Base-by-base conservation (phyloP, 2,113 vertebrate species). In the Sapayoa aenigma region DNA sequence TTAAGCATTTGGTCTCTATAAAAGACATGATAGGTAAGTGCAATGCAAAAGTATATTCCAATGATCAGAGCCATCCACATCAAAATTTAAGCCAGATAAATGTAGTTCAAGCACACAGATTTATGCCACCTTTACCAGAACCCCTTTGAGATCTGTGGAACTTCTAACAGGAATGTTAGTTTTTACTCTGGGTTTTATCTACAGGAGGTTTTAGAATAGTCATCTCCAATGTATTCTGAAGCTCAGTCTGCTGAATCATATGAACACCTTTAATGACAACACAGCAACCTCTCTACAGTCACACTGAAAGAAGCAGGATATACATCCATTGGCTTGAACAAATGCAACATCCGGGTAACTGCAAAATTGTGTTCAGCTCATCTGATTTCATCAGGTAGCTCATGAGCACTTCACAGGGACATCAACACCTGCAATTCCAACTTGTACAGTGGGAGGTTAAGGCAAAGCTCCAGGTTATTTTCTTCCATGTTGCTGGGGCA, bases 1-100 rank as follows among this genome's bases (percentile, higher is more conserved):
- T 95, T 90, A 90, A 77, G 63, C 78, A 85, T 90, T 95, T 84
- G 88, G 90, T 63, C 74, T 87, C 68, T 60, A 63, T 52, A 56
- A 91, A 93, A 78, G 90, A 82, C 62, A 42, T 9, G 79, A 94
- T 18, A 95, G 76, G 65, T 86, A 81, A 91, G 55, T 47, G 35
- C 60, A 72, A 55, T 33, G 42, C 68, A 84, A 96, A 93, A 47
- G 63, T 68, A 22, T 47, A 67, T 90, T 71, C 37, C 72, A 91
- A 68, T 35, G 49, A 80, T 47, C 59, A 60, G 56, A 63, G 76
- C 52, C 83, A 91, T 9, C 12, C 2, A 0, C 52, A 28, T 58
- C 71, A 95, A 31, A 84, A 85, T 66, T 73, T 83, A 71, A 87
- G 55, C 63, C 73, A 31, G 28, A 20, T 53, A 91, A 87, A 75